A percentile compares a stretch with the other conserved stretches of the same genome.
These are phyloP conservation scores for Aelia acuminata DNA, from an alignment of 2,888 invertebrate species.

Conservation along the genomic window DNA sequence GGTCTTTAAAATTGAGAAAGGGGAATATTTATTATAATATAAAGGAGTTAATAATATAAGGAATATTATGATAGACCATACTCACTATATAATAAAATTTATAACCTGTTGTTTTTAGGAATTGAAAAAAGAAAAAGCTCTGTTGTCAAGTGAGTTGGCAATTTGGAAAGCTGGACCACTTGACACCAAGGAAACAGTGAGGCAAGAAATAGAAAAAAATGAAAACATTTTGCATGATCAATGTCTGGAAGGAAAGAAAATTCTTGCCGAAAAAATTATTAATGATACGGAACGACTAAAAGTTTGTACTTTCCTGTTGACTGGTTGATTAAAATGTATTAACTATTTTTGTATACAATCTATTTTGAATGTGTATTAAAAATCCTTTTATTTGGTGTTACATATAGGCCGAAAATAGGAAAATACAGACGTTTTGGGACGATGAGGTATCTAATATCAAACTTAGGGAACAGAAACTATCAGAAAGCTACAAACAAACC, in stretches of 20 bases:
- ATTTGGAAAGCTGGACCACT: conserved; percentile 64
- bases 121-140: conserved; percentile 65
- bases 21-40: too few species aligned
- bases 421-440: conserved; percentile 39
- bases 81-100: too few species aligned
- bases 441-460: conserved; percentile 40
- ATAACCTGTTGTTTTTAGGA: conserved; percentile 63
- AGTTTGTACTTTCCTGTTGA: background rate
- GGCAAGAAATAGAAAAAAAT: conserved; percentile 65
- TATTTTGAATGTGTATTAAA: background rate
- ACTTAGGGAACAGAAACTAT: conserved; percentile 15
- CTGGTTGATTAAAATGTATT: background rate
- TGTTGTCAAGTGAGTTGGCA: conserved; percentile 65
- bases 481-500: conserved; percentile 32
- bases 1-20: too few species aligned
- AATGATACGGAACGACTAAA: conserved; percentile 53
- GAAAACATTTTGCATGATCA: conserved; percentile 63
- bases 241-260: conserved; percentile 65
- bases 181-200: conserved; percentile 65
- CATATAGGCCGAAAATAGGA: conserved; percentile 45
- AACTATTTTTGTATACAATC: background rate
- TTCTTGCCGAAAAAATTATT: background rate
- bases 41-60: too few species aligned
- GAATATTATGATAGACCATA: too few species aligned
- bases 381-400: background rate